phyloP scores from a whole-genome alignment of 2,888 invertebrate genomes.

The Lymantria monacha region DNA sequence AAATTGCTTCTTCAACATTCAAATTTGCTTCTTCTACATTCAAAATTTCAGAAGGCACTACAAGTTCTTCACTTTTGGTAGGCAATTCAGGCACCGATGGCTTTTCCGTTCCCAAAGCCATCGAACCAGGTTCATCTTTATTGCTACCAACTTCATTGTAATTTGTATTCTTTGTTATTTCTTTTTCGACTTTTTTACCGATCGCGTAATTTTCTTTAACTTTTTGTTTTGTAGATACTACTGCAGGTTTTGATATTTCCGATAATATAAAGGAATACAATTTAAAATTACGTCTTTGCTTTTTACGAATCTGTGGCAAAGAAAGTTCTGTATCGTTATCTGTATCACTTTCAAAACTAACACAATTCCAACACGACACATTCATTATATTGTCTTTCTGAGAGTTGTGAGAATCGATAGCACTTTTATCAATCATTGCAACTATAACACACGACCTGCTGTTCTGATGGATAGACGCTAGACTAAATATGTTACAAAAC shows the following conservation, averaged over 20 bases:
- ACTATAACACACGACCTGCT: constrained; percentile 8
- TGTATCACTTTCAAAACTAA: constrained; percentile 44
- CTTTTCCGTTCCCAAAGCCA: too few species aligned
- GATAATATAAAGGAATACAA: constrained; percentile 63
- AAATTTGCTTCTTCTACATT: background rate
- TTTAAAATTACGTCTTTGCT: constrained; percentile 57
- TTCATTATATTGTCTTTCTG: constrained; percentile 39
- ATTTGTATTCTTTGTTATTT: constrained; percentile 28
- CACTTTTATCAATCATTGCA: constrained; percentile 32
- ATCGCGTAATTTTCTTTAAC: constrained; percentile 57
- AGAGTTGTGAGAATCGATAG: constrained; percentile 30
- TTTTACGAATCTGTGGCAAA: constrained; percentile 52
- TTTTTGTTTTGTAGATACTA: constrained; percentile 64
- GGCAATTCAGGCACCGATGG: background rate
- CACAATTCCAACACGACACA: constrained; percentile 69
- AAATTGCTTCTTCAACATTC: too few species aligned
- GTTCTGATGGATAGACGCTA: constrained; percentile 10
- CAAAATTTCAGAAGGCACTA: background rate
- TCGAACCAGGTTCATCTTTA: too few species aligned
- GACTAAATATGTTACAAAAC: constrained; percentile 51
- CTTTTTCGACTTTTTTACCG: constrained; percentile 59
- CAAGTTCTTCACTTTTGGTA: background rate
- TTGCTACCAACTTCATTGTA: too few species aligned
- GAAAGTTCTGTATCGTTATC: constrained; percentile 42
- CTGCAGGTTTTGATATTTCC: constrained; percentile 61